Evolutionary conservation across 2,113 vertebrate genomes (phyloP).

Genomic region (Oxygymnocypris stewartii): DNA sequence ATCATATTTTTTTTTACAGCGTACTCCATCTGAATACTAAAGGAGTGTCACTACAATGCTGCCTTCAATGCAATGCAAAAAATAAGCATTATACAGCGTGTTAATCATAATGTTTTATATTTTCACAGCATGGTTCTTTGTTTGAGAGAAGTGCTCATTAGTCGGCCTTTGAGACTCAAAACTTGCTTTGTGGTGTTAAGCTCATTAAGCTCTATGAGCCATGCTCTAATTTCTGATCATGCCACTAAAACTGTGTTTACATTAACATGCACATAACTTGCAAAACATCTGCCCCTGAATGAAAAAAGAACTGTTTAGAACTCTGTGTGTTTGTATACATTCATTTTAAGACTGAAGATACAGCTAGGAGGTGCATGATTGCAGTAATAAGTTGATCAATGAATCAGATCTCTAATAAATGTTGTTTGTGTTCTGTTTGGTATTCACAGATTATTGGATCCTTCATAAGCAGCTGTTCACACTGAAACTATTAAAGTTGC

Average conservation of each 20-base stretch:
- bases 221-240: conserved; percentile 26
- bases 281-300: conserved; percentile 3
- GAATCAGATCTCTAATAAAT: not conserved
- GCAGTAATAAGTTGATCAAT: not conserved
- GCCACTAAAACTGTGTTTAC: conserved; percentile 7
- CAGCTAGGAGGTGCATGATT: not conserved
- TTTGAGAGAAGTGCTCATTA: not conserved
- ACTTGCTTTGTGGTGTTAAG: conserved; percentile 12
- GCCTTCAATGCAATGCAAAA: not conserved
- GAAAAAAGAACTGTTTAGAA: not conserved
- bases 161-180: not conserved
- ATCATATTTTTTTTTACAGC: not conserved
- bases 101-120: conserved; percentile 1
- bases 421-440: not conserved
- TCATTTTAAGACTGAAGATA: not conserved
- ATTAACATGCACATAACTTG: not conserved
- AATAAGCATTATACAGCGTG: not conserved
- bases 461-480: not conserved
- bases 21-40: not conserved
- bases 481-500: not conserved
- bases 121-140: not conserved
- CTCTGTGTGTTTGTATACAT: not conserved
- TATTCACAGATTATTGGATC: not conserved
- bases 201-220: conserved; percentile 14
- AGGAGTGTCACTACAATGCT: not conserved